phyloP scores from a whole-genome alignment of 1,140 invertebrate species.

The Megalonaias nervosa region DNA sequence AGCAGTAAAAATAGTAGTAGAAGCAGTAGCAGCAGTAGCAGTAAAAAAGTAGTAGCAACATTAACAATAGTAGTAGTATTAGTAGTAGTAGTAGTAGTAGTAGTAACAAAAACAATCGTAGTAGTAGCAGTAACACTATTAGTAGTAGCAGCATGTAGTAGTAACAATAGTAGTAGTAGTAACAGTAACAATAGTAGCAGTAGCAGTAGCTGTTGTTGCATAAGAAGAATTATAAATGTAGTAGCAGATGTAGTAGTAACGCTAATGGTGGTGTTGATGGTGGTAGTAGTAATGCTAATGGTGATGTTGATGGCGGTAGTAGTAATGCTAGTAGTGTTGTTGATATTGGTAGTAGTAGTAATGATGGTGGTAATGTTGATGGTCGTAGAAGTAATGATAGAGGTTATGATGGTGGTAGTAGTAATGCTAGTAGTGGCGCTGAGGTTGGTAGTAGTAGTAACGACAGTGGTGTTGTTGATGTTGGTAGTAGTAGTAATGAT shows the following conservation, averaged over 20 bases:
- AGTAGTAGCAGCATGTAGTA: neutral
- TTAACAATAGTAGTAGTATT: constrained; percentile 10
- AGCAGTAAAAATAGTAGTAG: neutral
- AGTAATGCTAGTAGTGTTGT: neutral
- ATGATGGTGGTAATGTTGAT: constrained; percentile 1
- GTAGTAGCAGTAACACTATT: neutral
- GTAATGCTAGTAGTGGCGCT: neutral
- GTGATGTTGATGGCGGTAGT: constrained; percentile 5
- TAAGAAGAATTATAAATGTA: neutral
- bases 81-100: constrained; percentile 1
- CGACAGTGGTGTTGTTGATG: neutral
- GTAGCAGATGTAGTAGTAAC: neutral
- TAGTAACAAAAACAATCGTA: neutral
- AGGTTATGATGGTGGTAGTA: neutral
- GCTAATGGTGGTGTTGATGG: neutral
- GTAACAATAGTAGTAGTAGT: constrained; percentile 4
- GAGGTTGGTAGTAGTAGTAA: neutral
- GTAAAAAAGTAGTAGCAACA: neutral
- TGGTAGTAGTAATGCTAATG: neutral
- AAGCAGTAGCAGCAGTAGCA: neutral
- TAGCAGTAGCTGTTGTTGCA: neutral
- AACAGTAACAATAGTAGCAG: neutral
- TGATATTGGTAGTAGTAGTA: neutral
- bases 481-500: constrained; percentile 8
- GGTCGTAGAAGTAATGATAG: constrained; percentile 2